Evolutionary conservation across 2,888 invertebrate genomes (phyloP), one percentile per base, ranked within the genome.

Genomic region (Thyatira batis): DNA sequence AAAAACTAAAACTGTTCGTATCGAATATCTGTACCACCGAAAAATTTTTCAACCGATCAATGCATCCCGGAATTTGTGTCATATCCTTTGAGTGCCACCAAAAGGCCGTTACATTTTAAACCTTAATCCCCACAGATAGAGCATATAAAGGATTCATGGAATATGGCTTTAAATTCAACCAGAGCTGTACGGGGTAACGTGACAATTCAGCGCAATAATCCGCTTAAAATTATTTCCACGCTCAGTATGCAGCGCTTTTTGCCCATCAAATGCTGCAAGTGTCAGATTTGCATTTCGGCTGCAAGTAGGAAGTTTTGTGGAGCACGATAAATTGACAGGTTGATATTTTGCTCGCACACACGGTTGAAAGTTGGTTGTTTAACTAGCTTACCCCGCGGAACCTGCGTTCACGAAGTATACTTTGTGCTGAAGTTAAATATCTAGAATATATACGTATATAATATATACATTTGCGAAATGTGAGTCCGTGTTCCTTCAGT

Each of bases 241-340:
- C 39, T 2, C 21, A 20, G 21, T 21, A 21, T 45, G 20, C 21
- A 45, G 3, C 21, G 21, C 45, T 48, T 51, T 51, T 44, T 45
- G 45, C 44, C 4, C 13, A 11, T 27, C 48, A 27, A 11, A 48
- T 27, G 10, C 5, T 48, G 51, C 44, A n/a, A 30, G 50, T 52
- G 61, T 57, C 63, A 59, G 55, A 63, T 67, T 67, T 65, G 60
- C 60, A 68, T 73, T 68, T 64, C 54, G 62, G 20, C 11, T 45
- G 33, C 63, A 60, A 57, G 63, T 67, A 60, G 55, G 56, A 45
- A 57, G 58, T 57, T 60, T 64, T 60, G 54, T 60, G 43, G 10
- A 17, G 23, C 51, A 28, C 17, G 56, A 52, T 54, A 67, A 76
- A 76, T 70, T 73, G 74, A 65, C 70, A 65, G 64, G 20, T 53